phyloP scores from a whole-genome alignment of 1,140 invertebrate species.

The Drosophila neocordata region DNA sequence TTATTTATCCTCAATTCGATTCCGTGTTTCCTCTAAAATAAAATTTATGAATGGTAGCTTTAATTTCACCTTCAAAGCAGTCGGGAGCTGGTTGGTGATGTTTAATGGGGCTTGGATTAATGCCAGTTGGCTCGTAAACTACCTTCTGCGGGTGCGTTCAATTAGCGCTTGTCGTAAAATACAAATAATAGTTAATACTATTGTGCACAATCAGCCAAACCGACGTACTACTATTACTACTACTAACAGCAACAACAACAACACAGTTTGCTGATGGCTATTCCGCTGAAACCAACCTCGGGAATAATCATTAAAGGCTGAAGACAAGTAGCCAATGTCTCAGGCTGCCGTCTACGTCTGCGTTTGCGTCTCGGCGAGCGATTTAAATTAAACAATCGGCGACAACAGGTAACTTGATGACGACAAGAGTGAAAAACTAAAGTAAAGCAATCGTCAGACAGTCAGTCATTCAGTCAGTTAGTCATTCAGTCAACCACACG shows the following conservation, averaged over 20 bases:
- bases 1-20: neutral
- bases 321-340: conserved; percentile 47
- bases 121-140: conserved; percentile 59
- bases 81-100: neutral
- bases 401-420: conserved; percentile 40
- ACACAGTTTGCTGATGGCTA: conserved; percentile 1
- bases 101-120: conserved; percentile 46
- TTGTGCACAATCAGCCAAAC: neutral
- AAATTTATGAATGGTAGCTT: conserved; percentile 36
- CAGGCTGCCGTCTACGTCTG: conserved; percentile 12
- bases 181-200: conserved; percentile 75
- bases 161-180: conserved; percentile 78
- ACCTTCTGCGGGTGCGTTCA: conserved; percentile 60
- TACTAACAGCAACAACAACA: neutral
- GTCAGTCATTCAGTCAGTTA: conserved; percentile 34
- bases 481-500: conserved; percentile 60
- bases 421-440: conserved; percentile 76
- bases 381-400: conserved; percentile 62
- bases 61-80: conserved; percentile 40
- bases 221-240: neutral
- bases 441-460: conserved; percentile 64
- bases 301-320: conserved; percentile 67
- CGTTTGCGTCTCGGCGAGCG: conserved; percentile 34
- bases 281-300: conserved; percentile 48
- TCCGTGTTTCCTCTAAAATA: neutral